Conservation (phyloP, 2,888 invertebrate species). For the Apotomis capreana region DNA sequence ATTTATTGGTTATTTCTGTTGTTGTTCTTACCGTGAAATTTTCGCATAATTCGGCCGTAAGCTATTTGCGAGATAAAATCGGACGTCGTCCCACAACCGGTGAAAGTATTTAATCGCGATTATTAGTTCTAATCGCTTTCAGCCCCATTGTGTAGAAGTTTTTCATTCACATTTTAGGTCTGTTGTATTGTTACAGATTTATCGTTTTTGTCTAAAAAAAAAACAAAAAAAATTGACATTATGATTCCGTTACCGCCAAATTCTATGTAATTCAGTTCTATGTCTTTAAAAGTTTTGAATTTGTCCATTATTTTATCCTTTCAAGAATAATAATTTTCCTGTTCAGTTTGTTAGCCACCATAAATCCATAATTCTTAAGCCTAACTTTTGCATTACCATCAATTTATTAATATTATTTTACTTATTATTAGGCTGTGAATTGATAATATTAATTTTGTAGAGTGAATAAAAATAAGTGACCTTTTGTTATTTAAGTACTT, state of each 20-base stretch:
- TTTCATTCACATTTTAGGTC: constrained; percentile 44
- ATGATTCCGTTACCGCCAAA: background rate
- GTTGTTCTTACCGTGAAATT: constrained; percentile 44
- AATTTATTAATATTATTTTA: no score
- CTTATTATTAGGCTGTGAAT: no score
- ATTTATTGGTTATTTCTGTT: constrained; percentile 43
- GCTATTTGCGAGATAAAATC: constrained; percentile 53
- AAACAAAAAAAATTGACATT: constrained; percentile 1
- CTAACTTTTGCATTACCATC: no score
- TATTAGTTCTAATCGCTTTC: constrained; percentile 35
- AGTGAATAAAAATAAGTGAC: no score
- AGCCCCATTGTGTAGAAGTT: constrained; percentile 52
- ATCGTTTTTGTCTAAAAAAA: constrained; percentile 8
- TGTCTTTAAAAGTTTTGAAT: no score
- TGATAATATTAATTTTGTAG: no score
- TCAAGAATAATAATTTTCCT: no score
- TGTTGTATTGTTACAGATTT: constrained; percentile 9
- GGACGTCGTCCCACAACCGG: constrained; percentile 43
- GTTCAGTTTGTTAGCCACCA: no score
- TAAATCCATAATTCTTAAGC: no score
- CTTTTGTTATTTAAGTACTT: no score
- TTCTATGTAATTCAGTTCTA: background rate
- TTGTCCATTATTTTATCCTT: no score
- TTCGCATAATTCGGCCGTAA: constrained; percentile 34
- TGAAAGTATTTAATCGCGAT: constrained; percentile 55